These are phyloP conservation scores for Hyaena hyaena DNA, from an alignment of 2,113 vertebrate species.

Conservation along the genomic window DNA sequence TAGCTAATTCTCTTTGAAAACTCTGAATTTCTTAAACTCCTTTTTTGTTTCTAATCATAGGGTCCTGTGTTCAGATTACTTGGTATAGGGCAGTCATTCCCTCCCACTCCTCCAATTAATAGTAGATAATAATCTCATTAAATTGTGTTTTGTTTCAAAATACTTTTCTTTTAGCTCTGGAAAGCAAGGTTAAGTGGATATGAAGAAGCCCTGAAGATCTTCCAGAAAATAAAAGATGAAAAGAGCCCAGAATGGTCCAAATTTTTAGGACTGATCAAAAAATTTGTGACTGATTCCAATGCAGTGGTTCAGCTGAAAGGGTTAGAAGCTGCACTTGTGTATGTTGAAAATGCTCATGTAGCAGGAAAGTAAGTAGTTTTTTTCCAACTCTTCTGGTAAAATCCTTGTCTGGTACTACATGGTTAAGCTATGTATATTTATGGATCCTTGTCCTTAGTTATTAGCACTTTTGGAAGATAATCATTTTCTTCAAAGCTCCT, in stretches of 20 bases:
- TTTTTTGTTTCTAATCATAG: constrained; percentile 27
- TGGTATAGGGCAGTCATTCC: neutral
- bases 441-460: constrained; percentile 12
- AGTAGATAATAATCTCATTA: constrained; percentile 46
- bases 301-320: constrained; percentile 98
- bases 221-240: constrained; percentile 96
- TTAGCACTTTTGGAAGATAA: constrained; percentile 37
- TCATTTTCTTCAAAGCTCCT: constrained; percentile 49
- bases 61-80: constrained; percentile 36
- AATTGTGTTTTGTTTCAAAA: constrained; percentile 62
- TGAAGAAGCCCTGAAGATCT: constrained; percentile 96
- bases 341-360: constrained; percentile 94
- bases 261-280: constrained; percentile 96
- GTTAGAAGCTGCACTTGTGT: constrained; percentile 94
- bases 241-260: constrained; percentile 99
- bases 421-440: constrained; percentile 39
- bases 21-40: constrained; percentile 42
- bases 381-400: neutral
- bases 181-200: constrained; percentile 98
- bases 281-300: constrained; percentile 98
- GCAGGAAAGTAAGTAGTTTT: constrained; percentile 95
- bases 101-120: neutral
- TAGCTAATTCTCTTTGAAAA: constrained; percentile 32
- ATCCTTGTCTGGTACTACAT: neutral
- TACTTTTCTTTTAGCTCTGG: constrained; percentile 91